phyloP scores from a whole-genome alignment of 2,888 invertebrate species.

The Aphidius colemani region DNA sequence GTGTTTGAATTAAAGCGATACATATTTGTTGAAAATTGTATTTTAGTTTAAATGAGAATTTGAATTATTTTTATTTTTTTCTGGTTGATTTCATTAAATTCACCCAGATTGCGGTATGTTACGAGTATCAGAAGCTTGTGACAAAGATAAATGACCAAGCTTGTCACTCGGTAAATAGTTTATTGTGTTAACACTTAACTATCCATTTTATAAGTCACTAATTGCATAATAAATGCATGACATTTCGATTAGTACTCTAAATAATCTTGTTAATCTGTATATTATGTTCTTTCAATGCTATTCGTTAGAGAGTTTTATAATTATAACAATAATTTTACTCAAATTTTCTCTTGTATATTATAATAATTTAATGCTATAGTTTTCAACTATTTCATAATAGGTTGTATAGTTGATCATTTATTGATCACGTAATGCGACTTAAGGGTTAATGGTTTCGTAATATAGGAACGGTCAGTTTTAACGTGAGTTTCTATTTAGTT shows the following conservation, averaged over 20 bases:
- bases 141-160: not conserved
- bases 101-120: not conserved
- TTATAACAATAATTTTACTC: no score
- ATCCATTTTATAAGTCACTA: not conserved
- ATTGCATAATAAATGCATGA: no score
- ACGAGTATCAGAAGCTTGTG: not conserved
- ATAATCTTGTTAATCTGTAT: not conserved
- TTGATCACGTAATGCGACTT: slow-evolving; percentile 7
- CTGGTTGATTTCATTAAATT: no score
- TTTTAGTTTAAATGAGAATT: no score
- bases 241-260: not conserved
- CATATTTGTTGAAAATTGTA: no score
- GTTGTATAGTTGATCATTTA: slow-evolving; percentile 1
- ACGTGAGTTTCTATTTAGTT: slow-evolving; percentile 28
- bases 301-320: no score
- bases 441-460: not conserved
- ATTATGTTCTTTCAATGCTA: not conserved
- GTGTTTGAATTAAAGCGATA: no score
- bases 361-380: no score
- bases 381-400: not conserved
- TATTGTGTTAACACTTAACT: slow-evolving; percentile 15
- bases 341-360: no score
- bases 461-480: slow-evolving; percentile 27
- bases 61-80: no score
- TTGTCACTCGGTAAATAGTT: slow-evolving; percentile 15